Conservation (phyloP, 2,888 invertebrate genomes). For the Tenthredo notha region DNA sequence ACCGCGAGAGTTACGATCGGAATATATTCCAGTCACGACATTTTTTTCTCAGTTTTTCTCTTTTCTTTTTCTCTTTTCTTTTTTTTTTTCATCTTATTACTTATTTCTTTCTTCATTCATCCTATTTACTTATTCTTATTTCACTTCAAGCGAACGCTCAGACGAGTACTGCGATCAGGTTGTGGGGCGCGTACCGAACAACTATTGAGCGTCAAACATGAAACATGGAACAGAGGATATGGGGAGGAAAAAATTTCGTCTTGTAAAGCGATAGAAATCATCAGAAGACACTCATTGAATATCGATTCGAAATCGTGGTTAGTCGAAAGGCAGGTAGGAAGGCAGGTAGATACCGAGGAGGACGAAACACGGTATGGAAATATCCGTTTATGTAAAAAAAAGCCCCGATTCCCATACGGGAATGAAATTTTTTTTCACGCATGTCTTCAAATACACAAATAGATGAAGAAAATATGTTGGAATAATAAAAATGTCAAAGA, state of each 20-base stretch:
- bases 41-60: conserved; percentile 41
- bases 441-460: background rate
- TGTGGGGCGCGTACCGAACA: background rate
- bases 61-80: conserved; percentile 50
- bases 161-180: background rate
- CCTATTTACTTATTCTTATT: conserved; percentile 41
- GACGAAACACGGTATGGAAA: background rate
- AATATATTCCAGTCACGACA: conserved; percentile 45
- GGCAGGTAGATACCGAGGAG: background rate
- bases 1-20: conserved; percentile 25
- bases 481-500: background rate
- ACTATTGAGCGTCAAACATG: conserved; percentile 12
- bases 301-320: background rate
- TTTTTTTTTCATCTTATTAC: conserved; percentile 43
- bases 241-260: background rate
- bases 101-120: conserved; percentile 51
- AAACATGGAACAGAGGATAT: conserved; percentile 25
- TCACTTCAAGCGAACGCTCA: background rate
- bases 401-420: background rate
- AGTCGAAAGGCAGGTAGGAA: background rate
- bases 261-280: conserved; percentile 39
- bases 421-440: background rate
- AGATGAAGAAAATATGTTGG: background rate
- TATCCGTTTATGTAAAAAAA: background rate
- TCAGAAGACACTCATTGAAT: conserved; percentile 40